These are phyloP conservation scores for Balearica regulorum DNA, from an alignment of 2,797 vertebrate species.

Conservation along the genomic window DNA sequence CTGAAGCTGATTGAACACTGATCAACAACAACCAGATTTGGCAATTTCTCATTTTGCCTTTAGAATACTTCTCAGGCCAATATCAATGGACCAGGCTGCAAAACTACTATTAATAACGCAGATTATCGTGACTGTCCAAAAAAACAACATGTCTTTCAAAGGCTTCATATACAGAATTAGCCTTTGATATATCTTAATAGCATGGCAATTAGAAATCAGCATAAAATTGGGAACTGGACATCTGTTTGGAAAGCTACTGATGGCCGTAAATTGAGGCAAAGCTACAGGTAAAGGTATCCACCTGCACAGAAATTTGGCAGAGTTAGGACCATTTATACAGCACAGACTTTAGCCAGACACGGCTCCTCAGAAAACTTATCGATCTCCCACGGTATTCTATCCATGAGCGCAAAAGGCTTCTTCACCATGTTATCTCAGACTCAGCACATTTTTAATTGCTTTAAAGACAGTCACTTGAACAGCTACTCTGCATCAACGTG, in stretches of 20 bases:
- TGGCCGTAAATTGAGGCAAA: background rate
- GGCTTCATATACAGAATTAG: background rate
- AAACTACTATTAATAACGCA: background rate
- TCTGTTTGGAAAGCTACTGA: background rate
- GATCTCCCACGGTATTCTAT: background rate
- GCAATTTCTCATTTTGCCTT: background rate
- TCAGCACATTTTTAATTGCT: background rate
- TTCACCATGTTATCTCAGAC: background rate
- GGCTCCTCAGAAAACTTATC: background rate
- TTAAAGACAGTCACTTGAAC: background rate
- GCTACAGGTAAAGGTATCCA: background rate
- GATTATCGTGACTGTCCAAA: background rate
- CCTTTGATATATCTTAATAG: background rate
- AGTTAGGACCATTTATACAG: background rate
- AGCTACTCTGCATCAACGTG: background rate
- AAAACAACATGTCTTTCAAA: background rate
- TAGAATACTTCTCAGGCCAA: background rate
- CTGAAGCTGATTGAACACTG: background rate
- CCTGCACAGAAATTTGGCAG: background rate
- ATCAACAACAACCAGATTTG: background rate
- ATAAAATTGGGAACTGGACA: background rate
- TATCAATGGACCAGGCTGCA: background rate
- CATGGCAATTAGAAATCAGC: background rate
- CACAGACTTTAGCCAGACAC: background rate
- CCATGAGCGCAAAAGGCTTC: background rate